Percentiles rank a stretch among this genome's conserved stretches.
These are phyloP conservation scores for Sitta europaea DNA, from an alignment of 2,113 vertebrate genomes.

Conservation along the genomic window DNA sequence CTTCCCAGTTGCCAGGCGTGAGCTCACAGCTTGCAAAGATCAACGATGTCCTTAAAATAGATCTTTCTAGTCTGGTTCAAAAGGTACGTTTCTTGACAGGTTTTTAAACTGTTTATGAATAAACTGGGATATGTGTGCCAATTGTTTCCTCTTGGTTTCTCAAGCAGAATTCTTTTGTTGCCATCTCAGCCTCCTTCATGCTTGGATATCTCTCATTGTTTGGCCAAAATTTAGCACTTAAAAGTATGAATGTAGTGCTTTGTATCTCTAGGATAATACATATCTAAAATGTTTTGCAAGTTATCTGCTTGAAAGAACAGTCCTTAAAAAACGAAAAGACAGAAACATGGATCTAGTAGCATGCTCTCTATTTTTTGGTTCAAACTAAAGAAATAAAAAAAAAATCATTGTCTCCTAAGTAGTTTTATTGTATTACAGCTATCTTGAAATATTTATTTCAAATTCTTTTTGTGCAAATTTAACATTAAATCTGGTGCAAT, in stretches of 20 bases:
- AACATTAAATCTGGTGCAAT: neutral
- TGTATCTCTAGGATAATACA: neutral
- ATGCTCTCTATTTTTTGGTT: neutral
- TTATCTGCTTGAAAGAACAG: neutral
- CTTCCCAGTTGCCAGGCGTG: constrained; percentile 79
- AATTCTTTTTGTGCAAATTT: neutral
- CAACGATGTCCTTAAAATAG: constrained; percentile 77
- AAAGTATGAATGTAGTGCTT: neutral
- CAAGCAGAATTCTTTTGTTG: neutral
- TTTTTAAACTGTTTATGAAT: neutral
- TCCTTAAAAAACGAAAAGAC: neutral
- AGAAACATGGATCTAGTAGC: neutral
- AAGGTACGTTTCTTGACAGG: constrained; percentile 72
- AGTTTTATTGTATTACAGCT: neutral
- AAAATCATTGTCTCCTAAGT: fast-evolving
- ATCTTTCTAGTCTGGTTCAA: constrained; percentile 81
- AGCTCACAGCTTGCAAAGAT: constrained; percentile 75
- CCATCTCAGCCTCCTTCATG: neutral
- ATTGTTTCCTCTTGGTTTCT: neutral
- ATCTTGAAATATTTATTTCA: neutral
- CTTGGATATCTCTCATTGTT: neutral
- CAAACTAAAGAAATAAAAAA: neutral
- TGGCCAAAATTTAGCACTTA: neutral
- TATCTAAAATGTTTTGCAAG: neutral
- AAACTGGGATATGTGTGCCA: neutral